phyloP scores from a whole-genome alignment of 2,888 invertebrate species.

The Saturnia pavonia region DNA sequence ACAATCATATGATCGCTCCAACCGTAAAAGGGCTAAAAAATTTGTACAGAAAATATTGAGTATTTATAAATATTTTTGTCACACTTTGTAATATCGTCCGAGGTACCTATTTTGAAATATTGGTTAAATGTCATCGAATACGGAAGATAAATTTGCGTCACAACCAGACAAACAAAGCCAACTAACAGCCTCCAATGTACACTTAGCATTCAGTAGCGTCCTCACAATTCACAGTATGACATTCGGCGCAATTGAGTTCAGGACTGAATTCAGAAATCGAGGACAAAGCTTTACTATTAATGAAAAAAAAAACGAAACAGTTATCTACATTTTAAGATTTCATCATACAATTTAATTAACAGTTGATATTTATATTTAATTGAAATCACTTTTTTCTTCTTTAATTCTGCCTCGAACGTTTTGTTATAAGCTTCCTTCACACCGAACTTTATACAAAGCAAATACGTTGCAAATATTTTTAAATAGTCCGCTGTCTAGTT shows the following conservation, averaged over 20 bases:
- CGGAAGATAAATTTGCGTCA: slow-evolving; percentile 14
- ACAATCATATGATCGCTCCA: no score
- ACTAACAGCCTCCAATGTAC: slow-evolving; percentile 18
- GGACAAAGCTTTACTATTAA: background rate
- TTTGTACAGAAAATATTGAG: no score
- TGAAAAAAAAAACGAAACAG: background rate
- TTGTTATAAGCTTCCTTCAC: slow-evolving; percentile 10
- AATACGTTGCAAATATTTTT: background rate
- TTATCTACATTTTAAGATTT: no score
- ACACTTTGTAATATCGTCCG: no score
- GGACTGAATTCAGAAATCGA: background rate
- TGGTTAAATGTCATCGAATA: slow-evolving; percentile 2
- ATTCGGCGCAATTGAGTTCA: background rate
- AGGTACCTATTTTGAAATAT: background rate
- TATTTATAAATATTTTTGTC: no score
- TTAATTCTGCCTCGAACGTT: slow-evolving; percentile 28
- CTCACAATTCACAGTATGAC: slow-evolving; percentile 26
- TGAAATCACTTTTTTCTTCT: no score
- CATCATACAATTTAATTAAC: no score
- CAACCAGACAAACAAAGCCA: slow-evolving; percentile 13
- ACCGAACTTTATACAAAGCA: background rate
- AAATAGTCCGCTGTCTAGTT: no score
- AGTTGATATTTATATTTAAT: no score
- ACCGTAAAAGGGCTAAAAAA: no score
- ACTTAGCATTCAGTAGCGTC: slow-evolving; percentile 34